Conservation (phyloP, 2,888 invertebrate species). For the Buathra laborator region DNA sequence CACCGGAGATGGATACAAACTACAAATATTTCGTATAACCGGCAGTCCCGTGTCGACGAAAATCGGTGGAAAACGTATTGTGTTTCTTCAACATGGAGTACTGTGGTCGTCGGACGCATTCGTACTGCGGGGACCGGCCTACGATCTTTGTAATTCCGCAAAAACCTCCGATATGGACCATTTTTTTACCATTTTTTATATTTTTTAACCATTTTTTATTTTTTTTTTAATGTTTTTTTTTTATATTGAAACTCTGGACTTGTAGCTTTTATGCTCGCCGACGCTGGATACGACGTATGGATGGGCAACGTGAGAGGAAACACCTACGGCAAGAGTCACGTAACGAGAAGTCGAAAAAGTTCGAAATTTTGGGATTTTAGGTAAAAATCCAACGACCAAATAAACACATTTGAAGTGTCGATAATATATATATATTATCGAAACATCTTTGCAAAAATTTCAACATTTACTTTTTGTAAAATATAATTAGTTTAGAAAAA, state of each 20-base stretch:
- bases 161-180: not conserved
- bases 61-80: slow-evolving; percentile 71
- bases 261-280: slow-evolving; percentile 86
- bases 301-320: slow-evolving; percentile 87
- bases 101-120: slow-evolving; percentile 79
- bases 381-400: slow-evolving; percentile 77
- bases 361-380: slow-evolving; percentile 87
- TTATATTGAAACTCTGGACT: not conserved
- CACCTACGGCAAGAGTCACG: slow-evolving; percentile 85
- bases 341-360: slow-evolving; percentile 83
- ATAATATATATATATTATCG: not conserved
- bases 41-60: slow-evolving; percentile 71
- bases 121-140: slow-evolving; percentile 76
- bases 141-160: slow-evolving; percentile 78
- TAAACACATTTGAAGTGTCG: not conserved
- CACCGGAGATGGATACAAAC: slow-evolving; percentile 78
- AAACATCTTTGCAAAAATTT: too few species aligned
- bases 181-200: slow-evolving; percentile 5
- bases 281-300: slow-evolving; percentile 88
- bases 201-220: not conserved
- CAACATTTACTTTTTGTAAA: too few species aligned
- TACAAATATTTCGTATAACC: slow-evolving; percentile 78
- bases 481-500: too few species aligned
- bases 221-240: not conserved
- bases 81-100: slow-evolving; percentile 78